Evolutionary conservation across 1,140 invertebrate genomes (phyloP).

Genomic region (Rhyzopertha dominica): DNA sequence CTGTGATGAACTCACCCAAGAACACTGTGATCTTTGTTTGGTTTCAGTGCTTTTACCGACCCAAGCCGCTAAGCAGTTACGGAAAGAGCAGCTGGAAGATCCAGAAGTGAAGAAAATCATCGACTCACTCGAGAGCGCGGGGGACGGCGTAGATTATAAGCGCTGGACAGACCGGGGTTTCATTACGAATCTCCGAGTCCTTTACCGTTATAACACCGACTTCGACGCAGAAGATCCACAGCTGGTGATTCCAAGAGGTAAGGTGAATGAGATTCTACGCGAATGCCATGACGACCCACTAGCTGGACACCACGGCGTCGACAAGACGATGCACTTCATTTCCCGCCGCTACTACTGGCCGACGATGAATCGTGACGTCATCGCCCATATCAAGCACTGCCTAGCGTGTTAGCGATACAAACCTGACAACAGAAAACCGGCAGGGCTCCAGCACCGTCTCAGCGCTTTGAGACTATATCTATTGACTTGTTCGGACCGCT

Average conservation of each 20-base stretch:
- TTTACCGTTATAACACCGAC: slow-evolving; percentile 18
- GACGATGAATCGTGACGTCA: slow-evolving; percentile 17
- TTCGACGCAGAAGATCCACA: neutral
- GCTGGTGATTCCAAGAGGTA: slow-evolving; percentile 12
- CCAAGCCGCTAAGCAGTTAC: slow-evolving; percentile 16
- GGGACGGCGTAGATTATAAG: neutral
- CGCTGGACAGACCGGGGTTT: slow-evolving; percentile 20
- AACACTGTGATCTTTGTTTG: neutral
- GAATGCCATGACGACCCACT: slow-evolving; percentile 22
- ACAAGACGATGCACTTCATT: slow-evolving; percentile 19
- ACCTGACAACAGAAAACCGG: slow-evolving; percentile 18
- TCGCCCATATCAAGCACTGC: slow-evolving; percentile 17
- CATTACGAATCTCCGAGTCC: slow-evolving; percentile 25
- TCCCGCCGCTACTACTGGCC: slow-evolving; percentile 26
- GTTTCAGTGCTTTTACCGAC: slow-evolving; percentile 16
- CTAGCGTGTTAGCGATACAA: slow-evolving; percentile 28
- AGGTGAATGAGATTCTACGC: slow-evolving; percentile 13
- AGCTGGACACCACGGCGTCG: slow-evolving; percentile 27
- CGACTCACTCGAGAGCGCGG: slow-evolving; percentile 1
- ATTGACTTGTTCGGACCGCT: slow-evolving; percentile 38
- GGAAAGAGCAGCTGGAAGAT: slow-evolving; percentile 27
- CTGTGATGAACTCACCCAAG: neutral
- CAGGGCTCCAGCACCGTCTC: slow-evolving; percentile 13
- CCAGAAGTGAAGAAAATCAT: slow-evolving; percentile 22
- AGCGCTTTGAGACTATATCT: slow-evolving; percentile 32